Base-by-base conservation (phyloP, 2,888 invertebrate genomes). In the Belgica antarctica region DNA sequence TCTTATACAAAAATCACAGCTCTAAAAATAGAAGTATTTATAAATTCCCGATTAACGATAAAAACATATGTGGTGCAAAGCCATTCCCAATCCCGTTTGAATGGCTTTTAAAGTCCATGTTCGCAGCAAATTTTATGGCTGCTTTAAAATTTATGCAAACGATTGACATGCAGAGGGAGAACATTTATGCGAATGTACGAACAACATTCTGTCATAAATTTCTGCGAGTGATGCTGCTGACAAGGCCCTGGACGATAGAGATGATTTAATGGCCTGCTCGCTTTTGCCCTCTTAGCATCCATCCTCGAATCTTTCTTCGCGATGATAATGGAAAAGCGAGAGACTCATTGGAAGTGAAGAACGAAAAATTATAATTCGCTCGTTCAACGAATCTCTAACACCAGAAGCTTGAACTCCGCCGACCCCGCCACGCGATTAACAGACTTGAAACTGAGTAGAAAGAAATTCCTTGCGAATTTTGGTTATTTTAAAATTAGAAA, bases 41-140 rank as follows among this genome's bases (percentile, higher is more conserved):
- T 65, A 65, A 10, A 36, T 31, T 24, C 65, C 46, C 65, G 25
- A 65, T 46, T 65, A 65, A 65, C 65, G 65, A 65, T 65, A 65
- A 65, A 62, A 65, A 65, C 65, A 65, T 62, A 62, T 65, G 65
- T 65, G 65, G 46, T 63, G 63, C 65, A 46, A 36, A 15, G 41
- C 46, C 41, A 65, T 36, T 47, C 31, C 31, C 31, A 62, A 22
- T 3, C 52, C 1, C 17, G 2, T 3, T 1, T 22, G 34, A 31
- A 31, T 31, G 34, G 52, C 52, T 52, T n/a, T 52, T 19, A 52
- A 52, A 52, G 52, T 52, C 22, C 52, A 52, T 52, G 52, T 52
- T 52, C 52, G 17, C 12, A 52, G 22, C 22, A 17, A n/a, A 52
- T 22, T 52, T 52, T 52, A 52, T n/a, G 52, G n/a, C 17, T 52